Evolutionary conservation across 2,113 vertebrate genomes (phyloP), one percentile per base, ranked within the genome.

Genomic region (Embiotoca jacksoni): DNA sequence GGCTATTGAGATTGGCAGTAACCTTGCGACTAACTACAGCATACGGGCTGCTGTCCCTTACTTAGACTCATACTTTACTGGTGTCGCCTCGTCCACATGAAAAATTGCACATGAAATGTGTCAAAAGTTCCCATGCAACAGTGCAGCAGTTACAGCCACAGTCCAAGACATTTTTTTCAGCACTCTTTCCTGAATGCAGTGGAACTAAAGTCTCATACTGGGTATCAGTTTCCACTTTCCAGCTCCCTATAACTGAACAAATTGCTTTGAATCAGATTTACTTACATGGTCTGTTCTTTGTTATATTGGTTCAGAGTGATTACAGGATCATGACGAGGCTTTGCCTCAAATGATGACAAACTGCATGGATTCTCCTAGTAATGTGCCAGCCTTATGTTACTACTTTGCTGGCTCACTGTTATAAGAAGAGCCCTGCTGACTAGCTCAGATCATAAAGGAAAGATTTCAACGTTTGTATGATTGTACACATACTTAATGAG

Each of bases 191-290:
- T 85, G 77, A 87, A 87, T 66, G 81, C 79, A 73, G 75, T 90
- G 81, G 87, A 92, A 88, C 81, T 59, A 57, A 85, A 83, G 67
- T 90, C 89, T 86, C 87, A 88, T 66, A 79, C 75, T 57, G 58
- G 82, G 89, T 91, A 91, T 82, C 86, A 58, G 74, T 84, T 93
- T 92, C 53, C 84, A 90, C 78, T 91, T 89, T 89, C 85, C 88
- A 89, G 87, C 88, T 92, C 83, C 88, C 65, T 88, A 86, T 88
- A 93, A 90, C 87, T 89, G 84, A 88, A 93, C 92, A 94, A 92
- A 93, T 92, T 91, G 89, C 83, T 82, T 89, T 88, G 89, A 91
- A 92, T 92, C 80, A 80, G 84, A 93, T 94, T 89, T 83, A 78
- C 86, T 88, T 77, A 83, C 82, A 58, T 59, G 78, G 88, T 73